Percentiles rank a stretch among this genome's conserved stretches.
phyloP scores from a whole-genome alignment of 2,888 invertebrate species.

The Caenorhabditis wallacei region DNA sequence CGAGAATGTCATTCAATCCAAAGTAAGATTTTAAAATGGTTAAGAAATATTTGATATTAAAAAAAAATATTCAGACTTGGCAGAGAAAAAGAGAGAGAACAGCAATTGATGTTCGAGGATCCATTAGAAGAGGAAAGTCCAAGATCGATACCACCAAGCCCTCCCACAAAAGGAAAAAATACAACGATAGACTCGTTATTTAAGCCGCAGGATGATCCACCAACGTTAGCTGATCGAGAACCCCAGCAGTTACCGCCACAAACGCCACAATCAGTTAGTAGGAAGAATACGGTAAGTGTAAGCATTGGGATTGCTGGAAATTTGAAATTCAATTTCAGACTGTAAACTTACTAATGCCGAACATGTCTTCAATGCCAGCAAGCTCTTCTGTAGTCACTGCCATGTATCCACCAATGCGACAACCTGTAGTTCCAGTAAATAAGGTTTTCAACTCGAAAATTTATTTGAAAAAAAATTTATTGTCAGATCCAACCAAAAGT shows the following conservation, averaged over 20 bases:
- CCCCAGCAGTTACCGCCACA: conserved; percentile 41
- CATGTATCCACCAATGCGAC: conserved; percentile 79
- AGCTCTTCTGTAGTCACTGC: conserved; percentile 78
- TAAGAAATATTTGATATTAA: not conserved
- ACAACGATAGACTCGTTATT: conserved; percentile 74
- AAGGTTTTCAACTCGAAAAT: conserved; percentile 24
- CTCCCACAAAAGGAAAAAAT: conserved; percentile 52
- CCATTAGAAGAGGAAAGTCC: conserved; percentile 54
- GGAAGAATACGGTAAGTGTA: conserved; percentile 56
- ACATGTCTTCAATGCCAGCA: conserved; percentile 63
- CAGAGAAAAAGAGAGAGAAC: conserved; percentile 51
- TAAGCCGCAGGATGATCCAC: conserved; percentile 66
- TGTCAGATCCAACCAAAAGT: conserved; percentile 71
- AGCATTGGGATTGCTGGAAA: too few species aligned
- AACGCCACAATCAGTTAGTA: conserved; percentile 21
- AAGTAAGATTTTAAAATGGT: conserved; percentile 56
- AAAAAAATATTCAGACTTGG: conserved; percentile 39
- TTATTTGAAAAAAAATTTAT: too few species aligned
- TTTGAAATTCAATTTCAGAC: conserved; percentile 37
- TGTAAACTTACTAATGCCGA: conserved; percentile 39
- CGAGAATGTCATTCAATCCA: conserved; percentile 81
- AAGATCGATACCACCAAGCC: conserved; percentile 49
- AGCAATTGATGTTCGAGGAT: conserved; percentile 60
- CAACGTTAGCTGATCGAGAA: conserved; percentile 43
- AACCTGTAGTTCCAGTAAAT: conserved; percentile 51